phyloP scores from a whole-genome alignment of 2,113 vertebrate species.

The Malaclemys terrapin region DNA sequence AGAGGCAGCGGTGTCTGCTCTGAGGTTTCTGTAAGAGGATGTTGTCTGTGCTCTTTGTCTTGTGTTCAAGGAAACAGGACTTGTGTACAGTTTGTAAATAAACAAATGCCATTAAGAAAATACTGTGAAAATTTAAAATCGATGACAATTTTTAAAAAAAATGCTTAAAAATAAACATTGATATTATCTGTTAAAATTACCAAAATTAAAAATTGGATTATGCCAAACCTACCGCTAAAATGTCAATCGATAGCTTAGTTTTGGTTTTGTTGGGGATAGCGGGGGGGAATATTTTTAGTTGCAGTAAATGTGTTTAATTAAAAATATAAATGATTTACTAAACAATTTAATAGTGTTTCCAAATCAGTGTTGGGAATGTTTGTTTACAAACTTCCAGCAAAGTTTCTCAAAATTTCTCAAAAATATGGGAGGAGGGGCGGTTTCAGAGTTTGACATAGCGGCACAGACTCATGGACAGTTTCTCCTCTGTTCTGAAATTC shows the following conservation, averaged over 20 bases:
- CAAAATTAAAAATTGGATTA: too few relatives aligned
- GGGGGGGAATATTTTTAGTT: not conserved
- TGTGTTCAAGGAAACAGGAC: not conserved
- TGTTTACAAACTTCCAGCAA: not conserved
- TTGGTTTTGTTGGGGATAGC: not conserved
- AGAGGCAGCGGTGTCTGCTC: accelerated
- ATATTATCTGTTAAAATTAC: too few relatives aligned
- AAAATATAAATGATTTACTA: not conserved
- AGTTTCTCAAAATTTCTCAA: not conserved
- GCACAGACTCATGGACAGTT: not conserved
- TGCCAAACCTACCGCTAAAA: not conserved
- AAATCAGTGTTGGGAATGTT: not conserved
- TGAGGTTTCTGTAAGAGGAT: not conserved
- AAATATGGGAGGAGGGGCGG: accelerated
- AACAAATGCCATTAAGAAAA: not conserved
- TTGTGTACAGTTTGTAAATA: accelerated
- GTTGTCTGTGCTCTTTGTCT: not conserved
- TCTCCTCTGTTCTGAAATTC: slow-evolving; percentile 31
- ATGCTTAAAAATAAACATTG: too few relatives aligned
- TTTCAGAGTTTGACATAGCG: not conserved
- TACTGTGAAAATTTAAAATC: not conserved
- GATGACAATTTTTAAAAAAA: too few relatives aligned
- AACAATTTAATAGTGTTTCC: not conserved
- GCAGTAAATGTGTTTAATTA: not conserved
- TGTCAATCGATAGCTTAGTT: not conserved